phyloP scores from a whole-genome alignment of 2,888 invertebrate genomes.

The Parascotia fuliginaria region DNA sequence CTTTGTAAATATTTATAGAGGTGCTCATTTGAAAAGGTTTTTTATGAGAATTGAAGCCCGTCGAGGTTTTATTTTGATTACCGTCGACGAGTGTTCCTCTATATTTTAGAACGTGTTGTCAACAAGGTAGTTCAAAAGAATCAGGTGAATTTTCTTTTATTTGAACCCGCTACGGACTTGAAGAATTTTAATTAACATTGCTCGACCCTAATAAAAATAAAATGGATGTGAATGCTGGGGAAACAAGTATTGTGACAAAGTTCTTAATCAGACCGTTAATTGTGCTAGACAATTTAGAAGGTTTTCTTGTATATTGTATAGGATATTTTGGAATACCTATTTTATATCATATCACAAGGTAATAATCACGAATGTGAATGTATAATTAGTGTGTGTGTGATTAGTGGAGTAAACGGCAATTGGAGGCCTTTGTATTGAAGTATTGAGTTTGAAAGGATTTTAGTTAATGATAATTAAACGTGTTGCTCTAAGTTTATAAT shows the following conservation, averaged over 20 bases:
- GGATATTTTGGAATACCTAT: too few relatives aligned
- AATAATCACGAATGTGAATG: too few relatives aligned
- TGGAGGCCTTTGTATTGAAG: too few relatives aligned
- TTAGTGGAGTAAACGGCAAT: too few relatives aligned
- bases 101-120: slow-evolving; percentile 19
- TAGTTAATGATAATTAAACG: too few relatives aligned
- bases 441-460: too few relatives aligned
- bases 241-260: neutral
- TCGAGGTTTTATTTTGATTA: slow-evolving; percentile 38
- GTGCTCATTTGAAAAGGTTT: slow-evolving; percentile 45
- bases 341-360: too few relatives aligned
- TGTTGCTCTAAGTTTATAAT: too few relatives aligned
- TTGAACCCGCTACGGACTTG: neutral
- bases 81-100: slow-evolving; percentile 22
- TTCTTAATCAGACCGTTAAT: neutral
- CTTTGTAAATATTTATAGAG: slow-evolving; percentile 55
- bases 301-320: too few relatives aligned
- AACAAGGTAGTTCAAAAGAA: slow-evolving; percentile 16
- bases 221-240: neutral
- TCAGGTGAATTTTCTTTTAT: slow-evolving; percentile 11
- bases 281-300: neutral
- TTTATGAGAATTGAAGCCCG: slow-evolving; percentile 40
- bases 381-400: too few relatives aligned
- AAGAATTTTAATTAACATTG: slow-evolving; percentile 13
- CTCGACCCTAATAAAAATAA: slow-evolving; percentile 9